Evolutionary conservation across 1,140 invertebrate species (phyloP).

Genomic region (Pentalonia nigronervosa): DNA sequence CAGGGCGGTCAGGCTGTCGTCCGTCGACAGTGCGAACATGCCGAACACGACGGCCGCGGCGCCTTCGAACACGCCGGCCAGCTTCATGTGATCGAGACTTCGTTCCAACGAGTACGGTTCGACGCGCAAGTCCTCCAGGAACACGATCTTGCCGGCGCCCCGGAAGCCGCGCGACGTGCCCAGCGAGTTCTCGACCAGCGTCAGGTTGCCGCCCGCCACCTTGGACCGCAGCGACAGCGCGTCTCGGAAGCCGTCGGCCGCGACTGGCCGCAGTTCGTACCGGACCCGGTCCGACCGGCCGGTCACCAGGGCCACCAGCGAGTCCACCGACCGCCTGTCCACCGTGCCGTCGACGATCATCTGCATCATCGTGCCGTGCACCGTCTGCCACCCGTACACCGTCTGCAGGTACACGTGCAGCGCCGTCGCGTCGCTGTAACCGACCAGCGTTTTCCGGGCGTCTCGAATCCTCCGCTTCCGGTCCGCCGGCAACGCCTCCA

Average conservation of each 20-base stretch:
- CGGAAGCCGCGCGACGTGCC: background rate
- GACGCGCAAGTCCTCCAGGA: background rate
- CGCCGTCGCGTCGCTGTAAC: background rate
- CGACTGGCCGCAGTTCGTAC: background rate
- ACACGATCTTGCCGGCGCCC: background rate
- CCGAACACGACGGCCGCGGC: background rate
- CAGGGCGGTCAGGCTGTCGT: background rate
- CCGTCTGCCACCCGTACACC: background rate
- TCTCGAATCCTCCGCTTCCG: background rate
- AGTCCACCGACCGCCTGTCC: background rate
- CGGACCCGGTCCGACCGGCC: background rate
- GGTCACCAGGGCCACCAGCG: background rate
- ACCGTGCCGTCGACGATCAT: background rate
- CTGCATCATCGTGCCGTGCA: background rate
- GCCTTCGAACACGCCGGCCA: background rate
- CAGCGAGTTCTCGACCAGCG: background rate
- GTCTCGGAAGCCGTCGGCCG: no score
- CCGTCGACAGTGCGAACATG: background rate
- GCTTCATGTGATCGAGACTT: background rate
- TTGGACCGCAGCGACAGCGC: background rate
- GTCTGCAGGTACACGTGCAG: background rate
- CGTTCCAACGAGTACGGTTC: background rate
- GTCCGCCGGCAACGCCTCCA: background rate
- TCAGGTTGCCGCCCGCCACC: background rate
- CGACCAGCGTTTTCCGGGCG: background rate